These are phyloP conservation scores for Pogonocherus hispidulus DNA, from an alignment of 2,888 invertebrate species.

Conservation along the genomic window DNA sequence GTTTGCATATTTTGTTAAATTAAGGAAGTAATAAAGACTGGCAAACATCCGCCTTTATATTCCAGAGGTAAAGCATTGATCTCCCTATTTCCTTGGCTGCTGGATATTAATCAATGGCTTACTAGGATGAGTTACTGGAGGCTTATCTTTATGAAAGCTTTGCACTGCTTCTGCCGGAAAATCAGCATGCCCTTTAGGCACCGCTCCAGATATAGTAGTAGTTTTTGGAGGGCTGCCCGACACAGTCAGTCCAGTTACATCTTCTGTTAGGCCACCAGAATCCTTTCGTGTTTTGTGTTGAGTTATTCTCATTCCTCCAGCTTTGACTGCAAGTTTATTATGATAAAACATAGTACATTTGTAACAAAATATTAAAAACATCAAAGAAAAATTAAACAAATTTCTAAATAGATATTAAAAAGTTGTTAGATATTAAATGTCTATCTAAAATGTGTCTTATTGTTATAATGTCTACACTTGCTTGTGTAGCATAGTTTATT, in stretches of 20 bases:
- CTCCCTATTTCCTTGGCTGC: constrained; percentile 85
- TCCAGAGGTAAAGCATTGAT: no score
- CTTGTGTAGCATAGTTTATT: no score
- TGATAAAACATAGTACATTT: background rate
- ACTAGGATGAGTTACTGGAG: constrained; percentile 76
- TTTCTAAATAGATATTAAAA: no score
- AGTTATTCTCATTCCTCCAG: constrained; percentile 92
- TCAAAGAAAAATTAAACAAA: no score
- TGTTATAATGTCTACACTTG: no score
- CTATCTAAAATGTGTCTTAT: no score
- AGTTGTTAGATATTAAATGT: no score
- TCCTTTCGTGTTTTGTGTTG: constrained; percentile 84
- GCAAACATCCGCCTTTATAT: background rate
- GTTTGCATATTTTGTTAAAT: no score
- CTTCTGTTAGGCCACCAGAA: constrained; percentile 77
- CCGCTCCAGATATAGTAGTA: constrained; percentile 84
- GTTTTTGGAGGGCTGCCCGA: constrained; percentile 84
- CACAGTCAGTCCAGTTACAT: constrained; percentile 81
- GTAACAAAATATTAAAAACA: background rate
- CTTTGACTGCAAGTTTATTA: constrained; percentile 78
- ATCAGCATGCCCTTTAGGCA: constrained; percentile 87
- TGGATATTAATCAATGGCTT: constrained; percentile 83
- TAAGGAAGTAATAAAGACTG: background rate
- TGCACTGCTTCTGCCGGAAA: constrained; percentile 92
- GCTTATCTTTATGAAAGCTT: constrained; percentile 83